These are phyloP conservation scores for Pteria penguin DNA, from an alignment of 2,888 invertebrate genomes.

Conservation along the genomic window DNA sequence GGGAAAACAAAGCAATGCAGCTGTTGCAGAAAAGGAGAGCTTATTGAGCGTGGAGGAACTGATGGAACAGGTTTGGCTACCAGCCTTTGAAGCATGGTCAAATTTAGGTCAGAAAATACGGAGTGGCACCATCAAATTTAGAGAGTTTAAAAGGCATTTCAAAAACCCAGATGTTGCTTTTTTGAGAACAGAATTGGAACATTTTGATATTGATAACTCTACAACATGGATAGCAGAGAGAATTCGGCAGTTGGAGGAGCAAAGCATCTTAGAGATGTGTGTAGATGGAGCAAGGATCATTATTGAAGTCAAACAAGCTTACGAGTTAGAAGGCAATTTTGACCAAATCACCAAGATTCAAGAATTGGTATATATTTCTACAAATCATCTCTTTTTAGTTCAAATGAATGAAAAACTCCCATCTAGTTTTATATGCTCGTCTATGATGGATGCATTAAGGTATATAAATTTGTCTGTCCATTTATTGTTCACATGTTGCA, in stretches of 20 bases:
- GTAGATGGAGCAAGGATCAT: constrained; percentile 21
- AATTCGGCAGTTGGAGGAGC: constrained; percentile 19
- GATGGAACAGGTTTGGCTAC: not conserved
- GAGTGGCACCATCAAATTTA: constrained; percentile 12
- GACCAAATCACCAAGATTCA: constrained; percentile 3
- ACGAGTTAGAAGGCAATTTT: constrained; percentile 29
- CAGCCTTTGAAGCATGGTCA: not conserved
- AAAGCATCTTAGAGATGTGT: constrained; percentile 13
- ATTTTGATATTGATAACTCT: not conserved
- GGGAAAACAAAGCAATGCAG: not conserved
- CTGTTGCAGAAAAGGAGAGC: not conserved
- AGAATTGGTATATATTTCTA: not conserved
- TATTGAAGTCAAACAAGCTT: constrained; percentile 2
- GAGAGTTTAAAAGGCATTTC: constrained; percentile 7
- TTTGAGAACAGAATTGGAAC: not conserved
- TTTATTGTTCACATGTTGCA: too few relatives aligned
- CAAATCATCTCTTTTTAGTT: too few relatives aligned
- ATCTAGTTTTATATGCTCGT: too few relatives aligned
- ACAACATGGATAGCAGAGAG: constrained; percentile 10
- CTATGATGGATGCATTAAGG: too few relatives aligned
- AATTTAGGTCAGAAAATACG: not conserved
- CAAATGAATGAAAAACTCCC: too few relatives aligned
- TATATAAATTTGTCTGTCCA: too few relatives aligned
- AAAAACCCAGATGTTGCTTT: not conserved
- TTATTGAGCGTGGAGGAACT: not conserved